Conservation (phyloP, 2,888 invertebrate species). For the Acanthosepion pharaonis region DNA sequence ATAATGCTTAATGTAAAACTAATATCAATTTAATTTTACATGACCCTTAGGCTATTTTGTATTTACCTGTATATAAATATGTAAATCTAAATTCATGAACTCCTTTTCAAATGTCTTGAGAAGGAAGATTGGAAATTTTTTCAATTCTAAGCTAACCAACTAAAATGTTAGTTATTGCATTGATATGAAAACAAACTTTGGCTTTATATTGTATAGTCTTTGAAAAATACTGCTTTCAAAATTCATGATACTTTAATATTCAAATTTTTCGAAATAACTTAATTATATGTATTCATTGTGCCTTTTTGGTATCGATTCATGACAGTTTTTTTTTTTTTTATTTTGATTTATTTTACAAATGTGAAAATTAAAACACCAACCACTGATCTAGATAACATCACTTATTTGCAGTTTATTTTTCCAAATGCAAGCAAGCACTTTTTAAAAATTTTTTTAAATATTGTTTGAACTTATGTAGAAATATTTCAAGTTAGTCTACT, state of each 20-base stretch:
- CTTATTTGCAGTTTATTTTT: neutral
- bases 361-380: too few relatives aligned
- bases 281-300: too few relatives aligned
- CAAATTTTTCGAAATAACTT: neutral
- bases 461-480: too few relatives aligned
- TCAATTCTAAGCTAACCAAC: neutral
- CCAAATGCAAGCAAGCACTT: neutral
- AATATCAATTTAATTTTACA: neutral
- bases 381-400: too few relatives aligned
- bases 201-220: neutral
- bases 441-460: too few relatives aligned
- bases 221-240: neutral
- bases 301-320: too few relatives aligned
- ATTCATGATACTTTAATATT: neutral
- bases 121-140: neutral
- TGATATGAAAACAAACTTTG: neutral
- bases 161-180: neutral
- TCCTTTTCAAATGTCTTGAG: neutral
- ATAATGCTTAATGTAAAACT: too few relatives aligned
- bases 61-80: neutral
- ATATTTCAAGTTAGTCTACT: too few relatives aligned
- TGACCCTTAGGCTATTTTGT: neutral
- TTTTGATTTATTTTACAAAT: too few relatives aligned
- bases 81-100: neutral
- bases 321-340: too few relatives aligned